These are phyloP conservation scores for Vipera ursinii DNA, from an alignment of 2,797 vertebrate genomes.

Conservation along the genomic window DNA sequence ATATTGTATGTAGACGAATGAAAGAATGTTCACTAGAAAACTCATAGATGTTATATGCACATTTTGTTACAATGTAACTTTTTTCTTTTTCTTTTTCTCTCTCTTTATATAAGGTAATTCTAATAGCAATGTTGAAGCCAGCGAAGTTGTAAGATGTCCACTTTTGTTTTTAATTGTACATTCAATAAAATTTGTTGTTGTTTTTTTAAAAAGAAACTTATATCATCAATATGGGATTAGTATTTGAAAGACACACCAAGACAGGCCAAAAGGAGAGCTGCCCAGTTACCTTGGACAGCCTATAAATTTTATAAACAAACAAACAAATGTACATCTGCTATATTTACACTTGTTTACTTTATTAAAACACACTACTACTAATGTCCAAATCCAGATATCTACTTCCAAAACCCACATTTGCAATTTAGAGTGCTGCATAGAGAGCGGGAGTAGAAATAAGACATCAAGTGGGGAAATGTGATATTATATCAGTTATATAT, in stretches of 20 bases:
- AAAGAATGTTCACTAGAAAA: no score
- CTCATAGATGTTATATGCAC: no score
- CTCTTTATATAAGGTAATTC: no score
- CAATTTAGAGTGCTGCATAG: not conserved
- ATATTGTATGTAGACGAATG: no score
- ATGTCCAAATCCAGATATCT: not conserved
- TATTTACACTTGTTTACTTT: not conserved
- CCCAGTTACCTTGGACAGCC: not conserved
- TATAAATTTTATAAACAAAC: not conserved
- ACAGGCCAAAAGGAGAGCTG: not conserved
- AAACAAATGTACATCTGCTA: not conserved
- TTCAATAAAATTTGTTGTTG: no score
- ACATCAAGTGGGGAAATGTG: not conserved
- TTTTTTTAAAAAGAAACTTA: not conserved
- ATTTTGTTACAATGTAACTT: no score
- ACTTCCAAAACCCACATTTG: not conserved
- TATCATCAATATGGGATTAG: not conserved
- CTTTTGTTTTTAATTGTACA: no score
- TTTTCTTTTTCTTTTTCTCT: no score
- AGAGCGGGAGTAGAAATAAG: not conserved
- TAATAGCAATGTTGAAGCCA: no score
- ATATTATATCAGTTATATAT: not conserved
- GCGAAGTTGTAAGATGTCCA: no score
- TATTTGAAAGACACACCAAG: not conserved
- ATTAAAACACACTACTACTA: not conserved